Conservation (phyloP, 2,113 vertebrate species). For the Psilopsiagon aurifrons region DNA sequence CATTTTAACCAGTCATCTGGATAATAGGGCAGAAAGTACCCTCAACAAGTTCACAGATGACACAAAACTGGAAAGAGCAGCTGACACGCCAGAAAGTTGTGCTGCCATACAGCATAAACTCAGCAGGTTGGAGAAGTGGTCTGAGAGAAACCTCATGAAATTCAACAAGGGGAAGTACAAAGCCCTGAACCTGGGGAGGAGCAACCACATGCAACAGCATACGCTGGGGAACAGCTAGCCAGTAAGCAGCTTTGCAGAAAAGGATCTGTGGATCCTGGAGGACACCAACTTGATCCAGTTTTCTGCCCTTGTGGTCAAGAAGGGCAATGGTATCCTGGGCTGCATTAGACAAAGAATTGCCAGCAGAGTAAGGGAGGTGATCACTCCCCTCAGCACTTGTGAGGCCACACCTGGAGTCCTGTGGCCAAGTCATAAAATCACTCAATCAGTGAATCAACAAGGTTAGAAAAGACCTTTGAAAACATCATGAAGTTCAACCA, state of each 20-base stretch:
- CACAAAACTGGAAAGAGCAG: not conserved
- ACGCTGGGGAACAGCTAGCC: not conserved
- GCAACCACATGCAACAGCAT: not conserved
- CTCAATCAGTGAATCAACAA: not conserved
- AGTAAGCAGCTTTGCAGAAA: not conserved
- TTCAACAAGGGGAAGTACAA: not conserved
- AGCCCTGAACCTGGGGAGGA: not conserved
- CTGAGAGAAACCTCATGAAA: not conserved
- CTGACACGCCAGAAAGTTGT: not conserved
- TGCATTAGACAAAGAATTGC: not conserved
- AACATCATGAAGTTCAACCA: not conserved
- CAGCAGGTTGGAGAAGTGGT: not conserved
- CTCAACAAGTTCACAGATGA: not conserved
- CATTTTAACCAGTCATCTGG: not conserved
- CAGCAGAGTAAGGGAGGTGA: not conserved
- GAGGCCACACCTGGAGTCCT: not conserved
- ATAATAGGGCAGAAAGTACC: not conserved
- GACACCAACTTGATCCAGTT: not conserved
- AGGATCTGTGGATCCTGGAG: not conserved
- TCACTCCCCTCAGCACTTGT: not conserved
- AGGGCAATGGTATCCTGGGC: not conserved
- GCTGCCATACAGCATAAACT: not conserved
- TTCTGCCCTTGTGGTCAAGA: rapidly evolving
- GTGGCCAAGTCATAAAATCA: not conserved
- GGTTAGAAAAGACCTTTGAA: not conserved